A percentile compares a stretch with the other conserved stretches of the same genome.
phyloP scores from a whole-genome alignment of 2,113 vertebrate species.

The Ophthalmolycus amberensis region DNA sequence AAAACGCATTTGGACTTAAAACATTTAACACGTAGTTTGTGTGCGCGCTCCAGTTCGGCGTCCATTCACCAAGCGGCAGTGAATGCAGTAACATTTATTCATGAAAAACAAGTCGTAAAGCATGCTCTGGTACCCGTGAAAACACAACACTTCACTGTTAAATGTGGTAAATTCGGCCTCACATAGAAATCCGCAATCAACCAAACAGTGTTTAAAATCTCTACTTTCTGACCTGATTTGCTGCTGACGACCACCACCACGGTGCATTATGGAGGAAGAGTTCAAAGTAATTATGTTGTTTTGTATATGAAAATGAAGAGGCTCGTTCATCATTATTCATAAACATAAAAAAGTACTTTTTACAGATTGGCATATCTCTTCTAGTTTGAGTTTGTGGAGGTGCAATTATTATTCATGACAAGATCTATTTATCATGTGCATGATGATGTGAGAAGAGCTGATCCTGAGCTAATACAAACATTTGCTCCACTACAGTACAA shows the following conservation, averaged over 20 bases:
- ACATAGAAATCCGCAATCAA: neutral
- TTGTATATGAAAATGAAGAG: neutral
- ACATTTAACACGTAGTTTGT: no score
- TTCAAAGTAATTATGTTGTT: neutral
- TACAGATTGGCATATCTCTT: neutral
- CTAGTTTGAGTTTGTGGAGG: neutral
- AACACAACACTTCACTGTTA: neutral
- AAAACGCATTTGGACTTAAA: neutral
- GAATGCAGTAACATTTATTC: neutral
- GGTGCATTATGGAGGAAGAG: neutral
- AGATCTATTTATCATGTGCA: neutral
- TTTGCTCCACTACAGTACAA: neutral
- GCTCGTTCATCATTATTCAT: neutral
- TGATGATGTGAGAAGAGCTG: neutral
- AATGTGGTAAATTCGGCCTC: neutral
- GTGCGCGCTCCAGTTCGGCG: neutral
- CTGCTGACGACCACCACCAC: neutral
- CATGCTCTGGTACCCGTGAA: neutral
- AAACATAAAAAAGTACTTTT: neutral
- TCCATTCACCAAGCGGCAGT: neutral
- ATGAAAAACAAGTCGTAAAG: neutral
- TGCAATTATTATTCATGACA: neutral
- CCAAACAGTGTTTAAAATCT: neutral
- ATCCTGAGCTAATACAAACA: neutral
- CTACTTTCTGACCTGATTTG: neutral